Evolutionary conservation across 2,113 vertebrate species (phyloP), one percentile per base, ranked within the genome.

Genomic region (Albula goreensis): DNA sequence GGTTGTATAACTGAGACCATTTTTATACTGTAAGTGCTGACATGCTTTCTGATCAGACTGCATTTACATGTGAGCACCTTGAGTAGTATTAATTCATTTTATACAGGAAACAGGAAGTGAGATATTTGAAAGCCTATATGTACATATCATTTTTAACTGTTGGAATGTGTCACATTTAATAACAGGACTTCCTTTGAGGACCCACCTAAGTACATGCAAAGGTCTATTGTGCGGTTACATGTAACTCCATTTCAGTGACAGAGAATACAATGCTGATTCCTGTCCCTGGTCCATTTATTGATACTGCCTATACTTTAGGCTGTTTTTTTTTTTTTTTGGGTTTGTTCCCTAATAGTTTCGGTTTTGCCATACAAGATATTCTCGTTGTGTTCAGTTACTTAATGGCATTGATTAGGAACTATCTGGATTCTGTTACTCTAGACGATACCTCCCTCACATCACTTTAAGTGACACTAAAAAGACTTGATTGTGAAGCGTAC

Each of bases 391-490:
- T 74, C 70, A 74, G 70, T 25, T 66, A 77, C 63, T 83, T 66
- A 11, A 82, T 57, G 19, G 31, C 17, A 22, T 60, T n/a, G 41
- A 50, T 79, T 82, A 86, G 50, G 78, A 57, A 83, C 81, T 50
- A 83, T 78, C 81, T n/a, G 31, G 66, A 53, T 81, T 82, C 79
- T 74, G 52, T 77, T 82, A 50, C 31, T 49, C 57, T 41, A 74
- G 22, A 66, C 52, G 48, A 83, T 78, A 83, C 81, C 86, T 87
- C 86, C 48, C 77, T 84, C 57, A 51, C 60, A 56, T 87, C 82
- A 87, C 81, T 87, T 82, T 77, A 81, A 77, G 80, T 86, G 85
- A 70, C 17, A 63, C 80, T 77, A 82, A 86, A 86, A 78, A 78
- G 52, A 78, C 63, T 86, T 86, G 25, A 82, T 78, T 53, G n/a